phyloP scores from a whole-genome alignment of 2,113 vertebrate species.

The Mustelus asterias region DNA sequence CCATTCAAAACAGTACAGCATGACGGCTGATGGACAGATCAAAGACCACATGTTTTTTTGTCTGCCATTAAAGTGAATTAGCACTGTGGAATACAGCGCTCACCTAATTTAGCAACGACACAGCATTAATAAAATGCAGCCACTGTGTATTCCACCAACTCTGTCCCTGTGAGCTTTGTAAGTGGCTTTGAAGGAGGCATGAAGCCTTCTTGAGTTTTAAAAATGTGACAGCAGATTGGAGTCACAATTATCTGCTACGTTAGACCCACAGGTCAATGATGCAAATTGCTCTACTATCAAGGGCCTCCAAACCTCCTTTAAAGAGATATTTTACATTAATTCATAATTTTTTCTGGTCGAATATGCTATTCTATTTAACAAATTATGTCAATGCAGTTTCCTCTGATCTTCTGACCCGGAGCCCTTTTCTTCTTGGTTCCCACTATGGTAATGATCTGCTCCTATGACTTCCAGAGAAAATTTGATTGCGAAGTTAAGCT shows the following conservation, averaged over 20 bases:
- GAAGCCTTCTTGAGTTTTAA: neutral
- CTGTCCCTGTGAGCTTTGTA: neutral
- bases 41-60: neutral
- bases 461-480: neutral
- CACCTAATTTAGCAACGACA: neutral
- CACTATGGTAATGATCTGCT: neutral
- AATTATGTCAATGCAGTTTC: neutral
- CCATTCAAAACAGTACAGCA: neutral
- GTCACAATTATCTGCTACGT: neutral
- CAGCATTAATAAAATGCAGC: neutral
- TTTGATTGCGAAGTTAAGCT: neutral
- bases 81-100: neutral
- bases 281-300: neutral
- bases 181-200: neutral
- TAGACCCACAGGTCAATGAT: neutral
- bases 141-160: neutral
- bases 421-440: too few species aligned
- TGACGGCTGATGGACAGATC: neutral
- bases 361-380: conserved; percentile 5
- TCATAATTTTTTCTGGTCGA: neutral
- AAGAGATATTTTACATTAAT: neutral
- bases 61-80: neutral
- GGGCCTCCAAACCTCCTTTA: neutral
- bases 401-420: neutral
- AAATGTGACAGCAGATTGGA: neutral